A percentile compares a stretch with the other conserved stretches of the same genome.
Conservation (phyloP, 1,140 invertebrate genomes). For the Pantala flavescens region DNA sequence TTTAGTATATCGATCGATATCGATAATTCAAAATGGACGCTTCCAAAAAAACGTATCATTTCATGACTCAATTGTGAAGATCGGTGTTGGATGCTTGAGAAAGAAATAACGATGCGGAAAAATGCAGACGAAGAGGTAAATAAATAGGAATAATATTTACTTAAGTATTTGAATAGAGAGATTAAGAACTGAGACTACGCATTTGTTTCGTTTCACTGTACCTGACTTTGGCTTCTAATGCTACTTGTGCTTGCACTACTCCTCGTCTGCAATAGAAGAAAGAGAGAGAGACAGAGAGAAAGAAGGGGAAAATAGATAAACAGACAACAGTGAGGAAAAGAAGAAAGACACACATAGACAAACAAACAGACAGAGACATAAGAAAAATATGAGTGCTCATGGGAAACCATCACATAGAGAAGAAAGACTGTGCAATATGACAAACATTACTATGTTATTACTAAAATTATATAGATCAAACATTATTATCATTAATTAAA, state of each 20-base stretch:
- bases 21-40: too few relatives aligned
- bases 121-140: background rate
- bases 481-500: too few relatives aligned
- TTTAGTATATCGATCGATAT: too few relatives aligned
- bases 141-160: background rate
- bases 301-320: background rate
- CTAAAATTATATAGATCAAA: too few relatives aligned
- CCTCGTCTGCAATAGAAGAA: conserved; percentile 4
- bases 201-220: background rate
- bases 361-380: background rate
- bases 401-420: background rate
- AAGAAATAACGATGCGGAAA: background rate
- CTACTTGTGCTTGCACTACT: conserved; percentile 8
- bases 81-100: background rate
- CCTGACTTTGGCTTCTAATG: conserved; percentile 5
- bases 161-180: background rate
- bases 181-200: background rate
- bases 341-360: background rate
- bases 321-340: conserved; percentile 5
- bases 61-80: background rate
- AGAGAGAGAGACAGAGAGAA: background rate
- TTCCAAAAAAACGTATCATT: background rate
- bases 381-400: background rate
- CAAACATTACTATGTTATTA: too few relatives aligned
- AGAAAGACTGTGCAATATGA: too few relatives aligned